Conservation (phyloP, 2,888 invertebrate genomes). For the Melinaea menophilus region DNA sequence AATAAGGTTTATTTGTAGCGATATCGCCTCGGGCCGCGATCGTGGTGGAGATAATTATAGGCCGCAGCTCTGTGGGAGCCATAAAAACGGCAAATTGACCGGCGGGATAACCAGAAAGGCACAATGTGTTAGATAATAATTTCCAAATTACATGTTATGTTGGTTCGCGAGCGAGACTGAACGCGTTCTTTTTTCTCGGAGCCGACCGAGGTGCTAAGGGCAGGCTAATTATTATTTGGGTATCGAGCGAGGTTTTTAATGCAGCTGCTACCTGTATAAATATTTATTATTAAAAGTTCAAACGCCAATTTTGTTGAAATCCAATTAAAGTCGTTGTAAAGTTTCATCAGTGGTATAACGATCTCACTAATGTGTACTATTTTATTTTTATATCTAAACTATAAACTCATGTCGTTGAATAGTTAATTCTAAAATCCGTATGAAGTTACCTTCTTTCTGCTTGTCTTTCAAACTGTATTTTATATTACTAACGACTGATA, state of each 20-base stretch:
- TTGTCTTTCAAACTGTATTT: no score
- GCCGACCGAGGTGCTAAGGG: constrained; percentile 76
- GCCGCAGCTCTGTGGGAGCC: constrained; percentile 75
- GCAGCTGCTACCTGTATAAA: constrained; percentile 78
- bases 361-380: constrained; percentile 24
- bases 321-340: constrained; percentile 58
- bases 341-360: constrained; percentile 40
- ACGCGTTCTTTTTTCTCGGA: constrained; percentile 65
- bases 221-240: constrained; percentile 78
- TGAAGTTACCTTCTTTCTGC: no score
- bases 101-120: constrained; percentile 79
- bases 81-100: constrained; percentile 79
- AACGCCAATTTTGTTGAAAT: constrained; percentile 70
- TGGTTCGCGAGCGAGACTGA: constrained; percentile 70
- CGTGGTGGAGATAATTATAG: constrained; percentile 76
- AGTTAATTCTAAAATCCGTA: no score
- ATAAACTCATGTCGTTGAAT: no score
- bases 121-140: constrained; percentile 79
- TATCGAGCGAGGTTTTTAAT: constrained; percentile 73
- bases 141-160: constrained; percentile 78
- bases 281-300: constrained; percentile 75
- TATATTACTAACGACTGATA: no score
- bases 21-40: constrained; percentile 67
- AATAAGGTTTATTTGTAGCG: constrained; percentile 41
- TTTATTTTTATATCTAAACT: no score